Conservation (phyloP, 1,140 invertebrate genomes). For the Chlorops oryzae region DNA sequence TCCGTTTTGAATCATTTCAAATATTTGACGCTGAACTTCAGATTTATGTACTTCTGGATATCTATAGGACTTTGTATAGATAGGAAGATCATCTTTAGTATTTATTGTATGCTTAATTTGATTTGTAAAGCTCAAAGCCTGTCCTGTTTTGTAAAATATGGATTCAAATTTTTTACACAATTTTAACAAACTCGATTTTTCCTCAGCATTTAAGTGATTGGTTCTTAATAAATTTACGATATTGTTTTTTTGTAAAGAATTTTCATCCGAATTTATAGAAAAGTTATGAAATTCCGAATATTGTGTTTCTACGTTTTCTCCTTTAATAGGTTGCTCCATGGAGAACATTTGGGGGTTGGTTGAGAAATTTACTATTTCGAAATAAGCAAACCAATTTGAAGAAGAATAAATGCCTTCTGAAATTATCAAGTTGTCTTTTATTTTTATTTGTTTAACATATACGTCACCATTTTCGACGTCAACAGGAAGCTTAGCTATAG, state of each 20-base stretch:
- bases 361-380: conserved; percentile 6
- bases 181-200: no score
- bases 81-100: conserved; percentile 1
- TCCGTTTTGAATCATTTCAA: conserved; percentile 1
- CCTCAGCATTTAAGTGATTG: no score
- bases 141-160: no score
- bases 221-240: no score
- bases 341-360: no score
- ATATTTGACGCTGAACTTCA: conserved; percentile 6
- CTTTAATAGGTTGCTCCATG: no score
- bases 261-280: no score
- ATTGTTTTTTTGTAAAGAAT: no score
- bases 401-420: conserved; percentile 8
- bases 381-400: conserved; percentile 3
- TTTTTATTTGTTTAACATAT: not conserved
- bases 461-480: conserved; percentile 7
- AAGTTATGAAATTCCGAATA: no score
- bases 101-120: not conserved
- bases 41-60: conserved; percentile 4
- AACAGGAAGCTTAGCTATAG: conserved; percentile 5
- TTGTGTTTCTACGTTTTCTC: no score
- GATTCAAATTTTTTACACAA: no score
- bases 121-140: no score
- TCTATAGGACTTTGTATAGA: conserved; percentile 1
- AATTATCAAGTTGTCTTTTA: conserved; percentile 3